Conservation (phyloP, 2,888 invertebrate genomes). For the Crioceris asparagi region DNA sequence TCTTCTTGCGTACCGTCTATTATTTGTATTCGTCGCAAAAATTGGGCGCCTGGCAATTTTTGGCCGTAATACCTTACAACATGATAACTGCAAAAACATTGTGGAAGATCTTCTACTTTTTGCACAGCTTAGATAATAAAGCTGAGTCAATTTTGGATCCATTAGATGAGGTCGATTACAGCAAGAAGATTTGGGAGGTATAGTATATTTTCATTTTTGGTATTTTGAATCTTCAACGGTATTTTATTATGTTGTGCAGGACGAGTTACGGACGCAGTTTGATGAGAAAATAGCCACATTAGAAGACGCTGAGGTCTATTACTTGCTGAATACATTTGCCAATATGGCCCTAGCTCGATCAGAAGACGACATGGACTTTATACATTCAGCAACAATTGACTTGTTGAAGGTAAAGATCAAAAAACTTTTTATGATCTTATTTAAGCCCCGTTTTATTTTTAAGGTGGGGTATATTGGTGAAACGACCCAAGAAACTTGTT, state of each 20-base stretch:
- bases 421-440: not conserved
- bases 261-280: slow-evolving; percentile 44
- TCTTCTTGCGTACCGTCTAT: slow-evolving; percentile 57
- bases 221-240: not conserved
- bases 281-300: slow-evolving; percentile 53
- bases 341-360: slow-evolving; percentile 64
- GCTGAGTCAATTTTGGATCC: slow-evolving; percentile 31
- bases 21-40: slow-evolving; percentile 61
- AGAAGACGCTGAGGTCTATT: slow-evolving; percentile 64
- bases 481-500: slow-evolving; percentile 59
- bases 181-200: slow-evolving; percentile 37
- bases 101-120: slow-evolving; percentile 56
- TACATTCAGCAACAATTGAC: slow-evolving; percentile 54
- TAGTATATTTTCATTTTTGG: not conserved
- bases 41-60: slow-evolving; percentile 71
- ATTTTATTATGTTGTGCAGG: slow-evolving; percentile 4
- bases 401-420: slow-evolving; percentile 50
- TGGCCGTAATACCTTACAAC: slow-evolving; percentile 62
- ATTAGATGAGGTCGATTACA: slow-evolving; percentile 35
- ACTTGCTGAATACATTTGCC: slow-evolving; percentile 65
- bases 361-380: slow-evolving; percentile 50
- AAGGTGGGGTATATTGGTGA: slow-evolving; percentile 65
- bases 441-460: slow-evolving; percentile 4
- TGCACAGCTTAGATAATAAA: slow-evolving; percentile 45
- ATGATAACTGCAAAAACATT: slow-evolving; percentile 46